phyloP scores from a whole-genome alignment of 2,113 vertebrate species.

The Porphyrio hochstetteri region DNA sequence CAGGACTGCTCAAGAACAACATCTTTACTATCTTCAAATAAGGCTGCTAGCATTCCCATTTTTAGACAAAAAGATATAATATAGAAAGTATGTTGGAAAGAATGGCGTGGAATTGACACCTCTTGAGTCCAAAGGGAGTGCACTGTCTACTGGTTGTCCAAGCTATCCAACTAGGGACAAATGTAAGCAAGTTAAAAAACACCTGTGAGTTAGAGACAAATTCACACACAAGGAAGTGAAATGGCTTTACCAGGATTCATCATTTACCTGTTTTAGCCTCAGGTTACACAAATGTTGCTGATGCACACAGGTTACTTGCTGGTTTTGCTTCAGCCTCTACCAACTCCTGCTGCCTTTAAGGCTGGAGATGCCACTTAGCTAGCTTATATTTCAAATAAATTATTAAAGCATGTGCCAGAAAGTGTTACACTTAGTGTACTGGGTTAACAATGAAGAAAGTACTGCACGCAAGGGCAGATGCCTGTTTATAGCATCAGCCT shows the following conservation, averaged over 20 bases:
- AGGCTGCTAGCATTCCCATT: neutral
- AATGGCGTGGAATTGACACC: neutral
- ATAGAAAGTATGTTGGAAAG: neutral
- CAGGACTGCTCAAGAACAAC: neutral
- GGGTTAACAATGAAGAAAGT: constrained; percentile 38
- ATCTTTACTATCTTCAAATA: neutral
- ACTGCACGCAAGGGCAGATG: constrained; percentile 29
- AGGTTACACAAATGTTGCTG: constrained; percentile 6
- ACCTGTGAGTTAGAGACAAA: neutral
- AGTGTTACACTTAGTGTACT: neutral
- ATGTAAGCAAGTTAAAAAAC: neutral
- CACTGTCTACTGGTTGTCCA: neutral
- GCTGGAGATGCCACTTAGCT: constrained; percentile 1
- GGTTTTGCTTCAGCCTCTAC: constrained; percentile 1
- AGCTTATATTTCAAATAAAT: constrained; percentile 46
- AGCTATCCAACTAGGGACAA: neutral
- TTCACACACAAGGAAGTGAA: neutral
- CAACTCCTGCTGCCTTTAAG: neutral
- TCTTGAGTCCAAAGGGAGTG: neutral
- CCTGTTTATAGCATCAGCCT: constrained; percentile 33
- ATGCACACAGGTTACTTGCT: neutral
- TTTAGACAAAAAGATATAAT: neutral
- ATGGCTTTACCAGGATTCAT: neutral
- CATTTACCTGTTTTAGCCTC: constrained; percentile 1
- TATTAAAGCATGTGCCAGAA: constrained; percentile 52